These are phyloP conservation scores for Agapornis roseicollis DNA, from an alignment of 2,113 vertebrate species.

Conservation along the genomic window DNA sequence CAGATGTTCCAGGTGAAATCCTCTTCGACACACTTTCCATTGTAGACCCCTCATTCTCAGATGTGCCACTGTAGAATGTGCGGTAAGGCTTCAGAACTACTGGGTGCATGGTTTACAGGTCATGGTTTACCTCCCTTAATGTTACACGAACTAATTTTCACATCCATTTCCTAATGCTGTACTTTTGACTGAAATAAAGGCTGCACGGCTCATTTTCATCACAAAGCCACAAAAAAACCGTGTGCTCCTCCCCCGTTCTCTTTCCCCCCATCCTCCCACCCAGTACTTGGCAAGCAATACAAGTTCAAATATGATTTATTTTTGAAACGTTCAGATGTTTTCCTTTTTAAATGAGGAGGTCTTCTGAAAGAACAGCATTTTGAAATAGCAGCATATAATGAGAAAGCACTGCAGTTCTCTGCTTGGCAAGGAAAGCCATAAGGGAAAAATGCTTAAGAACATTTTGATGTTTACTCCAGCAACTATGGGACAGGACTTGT, in stretches of 20 bases:
- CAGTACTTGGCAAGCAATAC: background rate
- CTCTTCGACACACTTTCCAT: background rate
- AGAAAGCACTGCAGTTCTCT: background rate
- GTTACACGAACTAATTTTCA: background rate
- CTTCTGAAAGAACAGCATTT: slow-evolving; percentile 1
- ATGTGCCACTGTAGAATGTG: background rate
- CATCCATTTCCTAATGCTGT: background rate
- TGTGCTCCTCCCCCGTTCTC: background rate
- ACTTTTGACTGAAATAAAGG: slow-evolving; percentile 35
- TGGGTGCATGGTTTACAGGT: background rate
- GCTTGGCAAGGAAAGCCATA: background rate
- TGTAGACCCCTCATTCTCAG: background rate
- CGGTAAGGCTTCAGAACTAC: background rate
- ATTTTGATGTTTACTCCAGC: background rate
- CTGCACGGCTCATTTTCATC: background rate
- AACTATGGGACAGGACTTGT: background rate
- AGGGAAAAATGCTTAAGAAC: background rate
- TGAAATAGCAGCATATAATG: background rate
- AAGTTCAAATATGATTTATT: slow-evolving; percentile 42
- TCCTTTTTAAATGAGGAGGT: background rate
- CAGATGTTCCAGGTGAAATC: background rate
- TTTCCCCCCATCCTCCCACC: background rate
- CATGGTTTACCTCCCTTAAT: background rate
- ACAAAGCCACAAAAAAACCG: background rate
- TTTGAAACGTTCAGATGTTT: background rate